Base-by-base conservation (phyloP, 1,140 invertebrate species). In the Macrostomum lignano region DNA sequence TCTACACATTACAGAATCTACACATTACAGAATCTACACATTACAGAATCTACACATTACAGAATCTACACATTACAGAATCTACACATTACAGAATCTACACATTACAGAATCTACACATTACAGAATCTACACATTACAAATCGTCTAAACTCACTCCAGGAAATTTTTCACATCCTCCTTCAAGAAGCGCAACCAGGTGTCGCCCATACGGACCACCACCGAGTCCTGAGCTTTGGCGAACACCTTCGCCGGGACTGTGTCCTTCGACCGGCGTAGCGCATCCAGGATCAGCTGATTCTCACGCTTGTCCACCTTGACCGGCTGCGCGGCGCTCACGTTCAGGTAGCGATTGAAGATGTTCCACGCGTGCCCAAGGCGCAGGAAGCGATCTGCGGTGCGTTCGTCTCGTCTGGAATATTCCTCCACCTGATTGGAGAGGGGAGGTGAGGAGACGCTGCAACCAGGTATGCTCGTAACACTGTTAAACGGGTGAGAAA, bases 141-240 rank as follows among this genome's bases (percentile, higher is more conserved):
- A n/a, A n/a, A n/a, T n/a, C n/a, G n/a, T n/a, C 7, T 2, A 19
- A 2, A 41, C 51, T 44, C 44, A 55, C 52, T 54, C 51, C 15
- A 54, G 36, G 35, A 51, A 56, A 30, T 38, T 43, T 36, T 52
- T 51, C 3, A 56, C 41, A 35, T 58, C 55, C 17, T 58, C 48
- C 34, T 56, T 52, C 0, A 58, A 44, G 29, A 39, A 55, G 21
- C 42, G 33, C 9, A 51, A 41, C 55, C 55, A 58, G 3, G 44
- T 42, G 11, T 46, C 38, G 37, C 54, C 46, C 24, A 58, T 36
- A 14, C 35, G 36, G 23, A 44, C 42, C 24, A 49, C 43, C 5
- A 44, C 42, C 30, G 45, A 42, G 17, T 42, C 37, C 39, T 51
- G 47, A 21, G 45, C 43, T 25, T 20, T 30, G 20, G 47, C 39